A percentile compares a stretch with the other conserved stretches of the same genome.
Evolutionary conservation across 2,113 vertebrate species (phyloP).

Genomic region (Piaya cayana): DNA sequence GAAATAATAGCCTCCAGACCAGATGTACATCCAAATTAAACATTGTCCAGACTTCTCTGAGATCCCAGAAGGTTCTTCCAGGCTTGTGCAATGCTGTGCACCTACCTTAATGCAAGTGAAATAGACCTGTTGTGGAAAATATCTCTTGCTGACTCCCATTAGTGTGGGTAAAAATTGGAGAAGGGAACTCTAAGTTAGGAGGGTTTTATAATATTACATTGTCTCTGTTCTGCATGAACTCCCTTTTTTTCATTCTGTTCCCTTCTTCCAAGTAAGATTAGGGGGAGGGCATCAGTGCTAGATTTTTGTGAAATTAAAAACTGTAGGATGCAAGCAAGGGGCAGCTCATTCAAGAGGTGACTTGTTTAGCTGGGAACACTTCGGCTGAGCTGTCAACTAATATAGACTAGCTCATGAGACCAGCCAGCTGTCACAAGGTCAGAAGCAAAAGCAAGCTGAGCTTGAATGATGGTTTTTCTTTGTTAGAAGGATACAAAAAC

Average conservation of each 20-base stretch:
- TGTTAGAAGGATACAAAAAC: slow-evolving; percentile 70
- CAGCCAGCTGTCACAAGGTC: not conserved
- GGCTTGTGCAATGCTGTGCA: not conserved
- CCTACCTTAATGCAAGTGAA: not conserved
- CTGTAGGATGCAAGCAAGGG: not conserved
- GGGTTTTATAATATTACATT: not conserved
- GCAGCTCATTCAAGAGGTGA: not conserved
- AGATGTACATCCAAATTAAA: not conserved
- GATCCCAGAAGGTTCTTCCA: not conserved
- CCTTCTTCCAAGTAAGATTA: not conserved
- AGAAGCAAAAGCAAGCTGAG: slow-evolving; percentile 8
- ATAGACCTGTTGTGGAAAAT: not conserved
- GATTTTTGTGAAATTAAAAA: not conserved
- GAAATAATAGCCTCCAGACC: not conserved
- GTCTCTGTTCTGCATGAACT: rapidly evolving
- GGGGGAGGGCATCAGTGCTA: not conserved
- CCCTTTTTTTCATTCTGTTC: not conserved
- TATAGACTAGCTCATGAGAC: not conserved
- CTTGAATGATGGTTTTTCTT: slow-evolving; percentile 57
- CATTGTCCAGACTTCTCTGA: not conserved
- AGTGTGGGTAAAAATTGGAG: not conserved
- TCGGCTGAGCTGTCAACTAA: not conserved
- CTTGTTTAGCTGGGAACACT: slow-evolving; percentile 1
- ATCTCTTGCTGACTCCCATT: not conserved
- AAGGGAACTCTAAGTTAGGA: not conserved